These are phyloP conservation scores for Oreochromis aureus DNA, from an alignment of 2,113 vertebrate species.

Conservation along the genomic window DNA sequence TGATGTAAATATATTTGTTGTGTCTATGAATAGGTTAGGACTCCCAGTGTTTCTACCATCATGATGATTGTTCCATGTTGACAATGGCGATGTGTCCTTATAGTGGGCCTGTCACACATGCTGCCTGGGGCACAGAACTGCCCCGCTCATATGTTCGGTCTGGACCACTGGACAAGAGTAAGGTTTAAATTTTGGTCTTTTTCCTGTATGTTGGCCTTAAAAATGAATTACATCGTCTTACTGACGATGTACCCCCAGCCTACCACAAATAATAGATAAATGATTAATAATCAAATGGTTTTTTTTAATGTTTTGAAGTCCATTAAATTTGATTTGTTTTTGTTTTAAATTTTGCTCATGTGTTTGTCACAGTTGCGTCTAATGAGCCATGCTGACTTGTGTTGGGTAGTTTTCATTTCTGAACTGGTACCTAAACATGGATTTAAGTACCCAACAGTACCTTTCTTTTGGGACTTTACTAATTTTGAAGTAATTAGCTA, in stretches of 20 bases:
- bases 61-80: not conserved
- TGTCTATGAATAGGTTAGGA: not conserved
- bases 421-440: not conserved
- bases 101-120: not conserved
- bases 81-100: not conserved
- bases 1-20: constrained; percentile 29
- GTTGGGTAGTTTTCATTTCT: not conserved
- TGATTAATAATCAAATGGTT: not conserved
- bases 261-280: not conserved
- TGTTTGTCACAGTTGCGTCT: not conserved
- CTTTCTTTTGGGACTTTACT: not conserved
- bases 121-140: not conserved
- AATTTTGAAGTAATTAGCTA: not conserved
- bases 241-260: not conserved
- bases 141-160: not conserved
- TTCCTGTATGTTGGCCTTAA: not conserved
- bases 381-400: not conserved
- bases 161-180: not conserved
- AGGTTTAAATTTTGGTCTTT: not conserved
- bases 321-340: not conserved
- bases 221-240: not conserved
- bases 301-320: not conserved
- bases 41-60: not conserved
- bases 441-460: not conserved
- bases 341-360: not conserved